Conservation (phyloP, 2,888 invertebrate species). For the Pseudococcus jackbeardsleyi region DNA sequence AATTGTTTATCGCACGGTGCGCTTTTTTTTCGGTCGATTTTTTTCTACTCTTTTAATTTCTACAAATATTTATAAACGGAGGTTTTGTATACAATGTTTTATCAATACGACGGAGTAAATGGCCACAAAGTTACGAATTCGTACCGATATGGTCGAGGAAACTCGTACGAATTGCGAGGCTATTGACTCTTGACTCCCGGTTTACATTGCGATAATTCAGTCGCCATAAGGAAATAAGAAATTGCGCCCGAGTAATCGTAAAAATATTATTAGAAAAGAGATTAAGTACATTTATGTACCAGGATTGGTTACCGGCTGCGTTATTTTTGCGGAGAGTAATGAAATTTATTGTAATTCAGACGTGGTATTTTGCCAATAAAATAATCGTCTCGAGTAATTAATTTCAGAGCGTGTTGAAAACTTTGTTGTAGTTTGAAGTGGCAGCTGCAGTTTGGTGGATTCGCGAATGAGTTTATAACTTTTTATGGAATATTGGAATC, state of each 20-base stretch:
- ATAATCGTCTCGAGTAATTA: slow-evolving; percentile 33
- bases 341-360: slow-evolving; percentile 29
- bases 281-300: neutral
- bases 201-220: slow-evolving; percentile 14
- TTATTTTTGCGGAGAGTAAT: slow-evolving; percentile 5
- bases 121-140: too few relatives aligned
- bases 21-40: neutral
- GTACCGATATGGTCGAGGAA: too few relatives aligned
- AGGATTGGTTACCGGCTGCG: neutral
- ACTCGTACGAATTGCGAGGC: slow-evolving; percentile 4
- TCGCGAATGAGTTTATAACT: slow-evolving; percentile 21
- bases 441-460: neutral
- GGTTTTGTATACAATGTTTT: neutral
- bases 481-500: neutral
- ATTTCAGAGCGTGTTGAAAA: slow-evolving; percentile 37
- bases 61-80: slow-evolving; percentile 21
- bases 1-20: slow-evolving; percentile 30
- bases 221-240: slow-evolving; percentile 35
- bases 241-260: slow-evolving; percentile 2
- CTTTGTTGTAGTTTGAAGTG: neutral
- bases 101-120: too few relatives aligned
- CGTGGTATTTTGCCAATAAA: slow-evolving; percentile 48
- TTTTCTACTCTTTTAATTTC: neutral
- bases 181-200: slow-evolving; percentile 49
- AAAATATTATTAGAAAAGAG: slow-evolving; percentile 41